A percentile compares a stretch with the other conserved stretches of the same genome.
Evolutionary conservation across 2,888 invertebrate genomes (phyloP).

Genomic region (Syritta pipiens): DNA sequence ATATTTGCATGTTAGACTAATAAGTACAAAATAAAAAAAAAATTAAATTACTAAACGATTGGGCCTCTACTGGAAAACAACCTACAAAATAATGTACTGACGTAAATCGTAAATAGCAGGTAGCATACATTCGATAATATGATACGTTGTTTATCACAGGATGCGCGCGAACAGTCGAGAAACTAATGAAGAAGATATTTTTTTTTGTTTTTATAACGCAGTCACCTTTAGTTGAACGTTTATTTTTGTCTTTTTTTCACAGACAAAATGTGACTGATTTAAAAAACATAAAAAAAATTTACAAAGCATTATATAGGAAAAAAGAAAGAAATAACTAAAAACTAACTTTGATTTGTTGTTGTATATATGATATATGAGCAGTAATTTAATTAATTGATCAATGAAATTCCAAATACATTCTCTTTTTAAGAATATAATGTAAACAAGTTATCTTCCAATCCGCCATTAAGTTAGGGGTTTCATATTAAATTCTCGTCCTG

Average conservation of each 20-base stretch:
- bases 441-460: conserved; percentile 40
- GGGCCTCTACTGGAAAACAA: conserved; percentile 44
- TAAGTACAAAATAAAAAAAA: conserved; percentile 60
- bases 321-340: no score
- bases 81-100: conserved; percentile 37
- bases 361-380: conserved; percentile 60
- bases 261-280: conserved; percentile 32
- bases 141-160: conserved; percentile 34
- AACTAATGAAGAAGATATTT: conserved; percentile 21
- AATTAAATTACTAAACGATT: conserved; percentile 45
- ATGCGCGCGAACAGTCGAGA: conserved; percentile 34
- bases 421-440: conserved; percentile 33
- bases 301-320: conserved; percentile 39
- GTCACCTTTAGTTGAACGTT: conserved; percentile 28
- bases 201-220: conserved; percentile 22
- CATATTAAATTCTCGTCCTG: conserved; percentile 33
- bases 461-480: conserved; percentile 40
- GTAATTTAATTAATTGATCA: conserved; percentile 45
- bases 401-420: conserved; percentile 64
- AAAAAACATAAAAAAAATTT: not conserved
- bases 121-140: conserved; percentile 38
- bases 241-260: conserved; percentile 21
- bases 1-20: conserved; percentile 69
- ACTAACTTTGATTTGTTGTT: conserved; percentile 36
- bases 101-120: conserved; percentile 21